Evolutionary conservation across 2,888 invertebrate genomes (phyloP), one percentile per base, ranked within the genome.

Genomic region (Scaptomyza flava): DNA sequence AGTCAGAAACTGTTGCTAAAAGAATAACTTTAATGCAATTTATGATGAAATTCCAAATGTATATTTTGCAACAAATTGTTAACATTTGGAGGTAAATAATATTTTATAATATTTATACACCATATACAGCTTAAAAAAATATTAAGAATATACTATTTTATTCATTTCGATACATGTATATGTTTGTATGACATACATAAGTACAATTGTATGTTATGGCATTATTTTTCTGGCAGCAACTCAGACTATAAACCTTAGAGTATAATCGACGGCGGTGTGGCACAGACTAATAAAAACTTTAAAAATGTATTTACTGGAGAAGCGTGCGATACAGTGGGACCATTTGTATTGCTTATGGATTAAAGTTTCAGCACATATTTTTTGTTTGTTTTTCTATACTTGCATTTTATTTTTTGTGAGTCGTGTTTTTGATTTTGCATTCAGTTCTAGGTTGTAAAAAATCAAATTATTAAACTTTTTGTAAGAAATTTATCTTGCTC

Each of bases 271-370:
- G 33, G 53, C 62, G 72, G 66, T 56, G 56, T 71, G 50, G 2
- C 17, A 14, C 12, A 58, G 57, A 17, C 33, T 34, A 60, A 50
- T 43, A 47, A 17, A 38, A 71, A 33, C 43, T 59, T 71, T 62
- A n/a, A 54, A 77, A 77, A 66, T 79, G 54, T 75, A 70, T 79
- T 71, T 62, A 52, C 50, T 53, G 72, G 80, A 76, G 80, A 71
- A 79, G 67, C 42, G 46, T 8, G 14, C 11, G n/a, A 48, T 56
- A 77, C 77, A 71, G 67, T 77, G 77, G 41, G 27, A 8, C 33
- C n/a, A 60, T 7, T 0, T 12, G 1, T 3, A n/a, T n/a, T 12
- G 1, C 12, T 6, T 12, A 12, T 2, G 6, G 12, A 12, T 12
- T 12, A 6, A 36, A 36, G 6, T n/a, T 36, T 36, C n/a, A n/a